Conservation (phyloP, 2,113 vertebrate genomes). For the Promerops cafer region DNA sequence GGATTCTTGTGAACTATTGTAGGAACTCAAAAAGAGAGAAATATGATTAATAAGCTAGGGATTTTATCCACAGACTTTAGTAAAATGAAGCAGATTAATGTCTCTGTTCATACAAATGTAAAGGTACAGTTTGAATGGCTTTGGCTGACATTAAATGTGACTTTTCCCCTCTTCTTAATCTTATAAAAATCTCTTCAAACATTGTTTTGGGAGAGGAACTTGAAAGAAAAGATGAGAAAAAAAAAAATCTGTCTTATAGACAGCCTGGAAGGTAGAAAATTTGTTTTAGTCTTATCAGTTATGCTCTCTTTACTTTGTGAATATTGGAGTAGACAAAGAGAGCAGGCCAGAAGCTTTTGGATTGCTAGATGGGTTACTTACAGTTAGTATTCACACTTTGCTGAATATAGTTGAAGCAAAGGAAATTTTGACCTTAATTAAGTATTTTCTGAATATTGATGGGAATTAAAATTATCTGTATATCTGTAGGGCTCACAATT, state of each 20-base stretch:
- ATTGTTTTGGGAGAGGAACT: neutral
- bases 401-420: neutral
- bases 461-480: neutral
- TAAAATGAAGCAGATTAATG: neutral
- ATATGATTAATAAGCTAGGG: neutral
- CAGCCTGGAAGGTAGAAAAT: neutral
- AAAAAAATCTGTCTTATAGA: neutral
- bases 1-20: neutral
- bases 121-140: neutral
- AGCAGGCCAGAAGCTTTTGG: neutral
- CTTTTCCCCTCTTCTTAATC: neutral
- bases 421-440: neutral
- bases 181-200: neutral
- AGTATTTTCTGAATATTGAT: conserved; percentile 19
- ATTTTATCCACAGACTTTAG: neutral
- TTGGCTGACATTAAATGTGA: neutral
- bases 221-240: neutral
- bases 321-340: neutral
- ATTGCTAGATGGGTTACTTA: neutral
- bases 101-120: neutral
- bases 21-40: neutral
- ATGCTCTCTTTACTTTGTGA: neutral
- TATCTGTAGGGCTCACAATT: neutral
- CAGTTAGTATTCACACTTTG: neutral
- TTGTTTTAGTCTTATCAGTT: neutral